Conservation (phyloP, 2,113 vertebrate species). For the Pseudorhombus dupliciocellatus region DNA sequence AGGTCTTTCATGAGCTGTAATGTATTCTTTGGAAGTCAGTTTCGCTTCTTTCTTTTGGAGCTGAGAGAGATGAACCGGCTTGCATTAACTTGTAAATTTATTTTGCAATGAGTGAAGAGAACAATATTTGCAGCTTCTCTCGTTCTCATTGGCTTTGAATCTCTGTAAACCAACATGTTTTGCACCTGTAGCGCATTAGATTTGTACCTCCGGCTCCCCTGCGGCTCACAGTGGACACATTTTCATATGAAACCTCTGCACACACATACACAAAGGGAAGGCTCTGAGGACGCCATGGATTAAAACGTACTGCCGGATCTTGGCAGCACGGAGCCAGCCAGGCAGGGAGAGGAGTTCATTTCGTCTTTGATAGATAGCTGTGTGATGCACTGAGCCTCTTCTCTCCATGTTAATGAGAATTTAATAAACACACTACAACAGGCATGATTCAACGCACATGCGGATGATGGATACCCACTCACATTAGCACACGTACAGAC, state of each 20-base stretch:
- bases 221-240: not conserved
- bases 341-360: conserved; percentile 53
- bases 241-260: not conserved
- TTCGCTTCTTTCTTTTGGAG: not conserved
- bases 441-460: not conserved
- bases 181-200: not conserved
- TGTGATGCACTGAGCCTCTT: conserved; percentile 64
- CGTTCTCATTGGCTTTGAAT: not conserved
- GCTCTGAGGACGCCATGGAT: conserved; percentile 17
- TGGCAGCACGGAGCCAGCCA: conserved; percentile 19
- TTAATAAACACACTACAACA: conserved; percentile 61
- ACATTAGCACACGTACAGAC: conserved; percentile 4
- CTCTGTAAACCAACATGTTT: not conserved
- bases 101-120: conserved; percentile 9
- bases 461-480: not conserved
- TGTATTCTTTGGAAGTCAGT: not conserved
- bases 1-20: not conserved
- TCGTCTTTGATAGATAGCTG: conserved; percentile 64
- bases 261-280: not conserved
- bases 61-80: not conserved
- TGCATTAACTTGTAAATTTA: too few relatives aligned
- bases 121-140: not conserved
- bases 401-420: conserved; percentile 73
- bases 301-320: conserved; percentile 24
- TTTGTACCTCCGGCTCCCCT: not conserved